These are phyloP conservation scores for Caenorhabditis plicata DNA, from an alignment of 2,888 invertebrate species.

Conservation along the genomic window DNA sequence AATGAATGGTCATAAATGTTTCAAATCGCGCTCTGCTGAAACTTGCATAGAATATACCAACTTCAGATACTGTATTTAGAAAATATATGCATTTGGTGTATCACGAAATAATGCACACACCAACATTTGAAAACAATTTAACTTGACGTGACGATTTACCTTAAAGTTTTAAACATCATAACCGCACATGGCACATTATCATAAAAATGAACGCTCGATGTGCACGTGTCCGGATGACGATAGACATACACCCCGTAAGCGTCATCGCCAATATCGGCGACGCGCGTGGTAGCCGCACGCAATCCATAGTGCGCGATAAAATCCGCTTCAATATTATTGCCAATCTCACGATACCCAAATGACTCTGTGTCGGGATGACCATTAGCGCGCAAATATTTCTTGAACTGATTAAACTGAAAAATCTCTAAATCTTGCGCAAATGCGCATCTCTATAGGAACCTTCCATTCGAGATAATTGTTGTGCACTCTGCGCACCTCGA, in stretches of 20 bases:
- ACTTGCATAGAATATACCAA: too few relatives aligned
- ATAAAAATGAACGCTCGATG: constrained; percentile 1
- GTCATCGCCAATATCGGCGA: constrained; percentile 20
- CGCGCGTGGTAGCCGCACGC: not conserved
- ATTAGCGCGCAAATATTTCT: not conserved
- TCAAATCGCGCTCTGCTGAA: too few relatives aligned
- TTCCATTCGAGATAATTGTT: constrained; percentile 1
- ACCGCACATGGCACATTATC: constrained; percentile 2
- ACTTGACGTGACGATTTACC: not conserved
- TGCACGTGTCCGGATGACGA: constrained; percentile 4
- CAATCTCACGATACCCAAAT: constrained; percentile 9
- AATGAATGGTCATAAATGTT: too few relatives aligned
- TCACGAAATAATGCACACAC: too few relatives aligned
- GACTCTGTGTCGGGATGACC: not conserved
- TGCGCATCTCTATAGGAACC: not conserved
- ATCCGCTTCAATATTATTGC: not conserved
- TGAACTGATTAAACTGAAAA: constrained; percentile 16
- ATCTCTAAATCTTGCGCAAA: not conserved
- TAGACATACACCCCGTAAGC: constrained; percentile 13
- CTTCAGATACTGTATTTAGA: too few relatives aligned
- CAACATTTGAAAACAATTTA: not conserved
- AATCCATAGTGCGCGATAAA: constrained; percentile 7
- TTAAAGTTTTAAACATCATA: constrained; percentile 14
- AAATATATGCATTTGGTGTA: too few relatives aligned
- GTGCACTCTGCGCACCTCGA: not conserved